Evolutionary conservation across 2,797 vertebrate species (phyloP).

Genomic region (Alcedo atthis): DNA sequence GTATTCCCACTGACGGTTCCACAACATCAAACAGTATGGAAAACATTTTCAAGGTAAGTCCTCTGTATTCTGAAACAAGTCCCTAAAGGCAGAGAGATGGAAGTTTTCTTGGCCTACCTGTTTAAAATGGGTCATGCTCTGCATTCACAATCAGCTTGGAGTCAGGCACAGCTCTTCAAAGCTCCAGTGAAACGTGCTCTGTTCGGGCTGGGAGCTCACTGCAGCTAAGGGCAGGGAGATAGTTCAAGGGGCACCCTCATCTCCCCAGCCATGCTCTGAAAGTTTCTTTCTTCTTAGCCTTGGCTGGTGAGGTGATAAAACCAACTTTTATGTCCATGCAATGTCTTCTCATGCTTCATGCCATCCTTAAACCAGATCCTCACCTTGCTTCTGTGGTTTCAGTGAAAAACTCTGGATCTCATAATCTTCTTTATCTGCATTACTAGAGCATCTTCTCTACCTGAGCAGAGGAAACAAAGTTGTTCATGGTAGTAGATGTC

Average conservation of each 20-base stretch:
- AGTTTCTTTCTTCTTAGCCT: not conserved
- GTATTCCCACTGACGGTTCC: slow-evolving; percentile 51
- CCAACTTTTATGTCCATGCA: not conserved
- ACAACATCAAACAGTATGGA: slow-evolving; percentile 71
- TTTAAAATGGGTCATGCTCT: slow-evolving; percentile 62
- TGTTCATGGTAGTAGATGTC: not conserved
- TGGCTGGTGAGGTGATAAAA: not conserved
- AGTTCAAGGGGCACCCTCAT: not conserved
- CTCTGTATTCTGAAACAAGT: slow-evolving; percentile 54
- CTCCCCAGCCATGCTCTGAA: not conserved
- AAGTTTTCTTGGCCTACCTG: slow-evolving; percentile 66
- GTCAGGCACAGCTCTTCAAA: slow-evolving; percentile 22
- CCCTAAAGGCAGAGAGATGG: slow-evolving; percentile 66
- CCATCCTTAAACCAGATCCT: not conserved
- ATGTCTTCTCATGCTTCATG: not conserved
- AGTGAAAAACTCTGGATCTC: not conserved
- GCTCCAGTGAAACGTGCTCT: not conserved
- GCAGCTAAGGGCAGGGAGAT: not conserved
- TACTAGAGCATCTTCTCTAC: not conserved
- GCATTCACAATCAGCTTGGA: slow-evolving; percentile 51
- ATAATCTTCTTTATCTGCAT: not conserved
- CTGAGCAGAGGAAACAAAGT: not conserved
- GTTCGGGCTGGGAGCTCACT: rapidly evolving
- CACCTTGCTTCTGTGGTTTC: not conserved
- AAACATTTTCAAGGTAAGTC: slow-evolving; percentile 71